phyloP scores from a whole-genome alignment of 2,113 vertebrate genomes.

The Oostethus manadensis region DNA sequence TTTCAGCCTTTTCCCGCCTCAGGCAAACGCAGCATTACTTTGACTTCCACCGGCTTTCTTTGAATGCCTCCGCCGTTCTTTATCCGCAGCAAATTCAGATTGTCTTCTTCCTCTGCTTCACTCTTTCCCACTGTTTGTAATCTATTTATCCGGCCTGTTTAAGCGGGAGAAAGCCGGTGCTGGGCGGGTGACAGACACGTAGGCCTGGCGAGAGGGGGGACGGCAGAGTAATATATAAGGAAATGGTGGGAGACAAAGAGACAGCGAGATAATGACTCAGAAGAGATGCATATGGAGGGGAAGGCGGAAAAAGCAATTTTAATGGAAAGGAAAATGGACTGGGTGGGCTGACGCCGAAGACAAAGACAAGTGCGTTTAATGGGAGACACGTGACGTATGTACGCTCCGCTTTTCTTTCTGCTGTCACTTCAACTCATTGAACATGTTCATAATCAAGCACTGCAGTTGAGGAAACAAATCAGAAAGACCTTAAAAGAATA shows the following conservation, averaged over 20 bases:
- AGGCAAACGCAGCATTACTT: constrained; percentile 74
- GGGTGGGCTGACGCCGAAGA: constrained; percentile 22
- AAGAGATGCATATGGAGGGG: constrained; percentile 24
- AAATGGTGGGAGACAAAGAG: constrained; percentile 24
- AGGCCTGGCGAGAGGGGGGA: not conserved
- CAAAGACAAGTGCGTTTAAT: constrained; percentile 32
- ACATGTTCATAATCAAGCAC: constrained; percentile 1
- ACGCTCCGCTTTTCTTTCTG: constrained; percentile 8
- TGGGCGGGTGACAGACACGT: constrained; percentile 41
- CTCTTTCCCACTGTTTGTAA: constrained; percentile 62
- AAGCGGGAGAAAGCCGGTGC: constrained; percentile 49
- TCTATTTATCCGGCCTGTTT: constrained; percentile 67
- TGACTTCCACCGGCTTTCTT: constrained; percentile 65
- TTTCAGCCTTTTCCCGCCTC: constrained; percentile 72
- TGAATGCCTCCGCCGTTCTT: constrained; percentile 62
- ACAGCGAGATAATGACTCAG: constrained; percentile 21
- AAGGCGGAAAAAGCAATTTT: constrained; percentile 14
- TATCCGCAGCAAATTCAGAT: constrained; percentile 68
- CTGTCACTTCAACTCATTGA: not conserved
- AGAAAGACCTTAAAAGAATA: not conserved
- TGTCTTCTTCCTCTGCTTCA: constrained; percentile 68
- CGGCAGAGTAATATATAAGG: constrained; percentile 22
- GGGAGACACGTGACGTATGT: constrained; percentile 2
- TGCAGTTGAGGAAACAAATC: not conserved
- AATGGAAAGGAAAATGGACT: constrained; percentile 26